Percentiles rank a stretch among this genome's conserved stretches.
These are phyloP conservation scores for Mesitornis unicolor DNA, from an alignment of 2,113 vertebrate species.

Conservation along the genomic window DNA sequence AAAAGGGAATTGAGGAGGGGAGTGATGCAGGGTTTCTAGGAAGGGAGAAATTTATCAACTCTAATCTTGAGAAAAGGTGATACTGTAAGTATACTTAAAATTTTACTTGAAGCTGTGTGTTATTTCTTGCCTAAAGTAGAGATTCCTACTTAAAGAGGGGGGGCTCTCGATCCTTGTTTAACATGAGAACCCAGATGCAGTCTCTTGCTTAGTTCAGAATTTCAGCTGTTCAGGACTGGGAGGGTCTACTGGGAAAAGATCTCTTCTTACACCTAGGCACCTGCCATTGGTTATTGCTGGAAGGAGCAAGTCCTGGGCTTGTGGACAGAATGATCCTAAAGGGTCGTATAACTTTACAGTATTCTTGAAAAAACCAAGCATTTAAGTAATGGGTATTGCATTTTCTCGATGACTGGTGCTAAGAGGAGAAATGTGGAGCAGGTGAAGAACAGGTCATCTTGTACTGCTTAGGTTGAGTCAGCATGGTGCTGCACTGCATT, in stretches of 20 bases:
- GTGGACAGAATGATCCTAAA: background rate
- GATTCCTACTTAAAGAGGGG: background rate
- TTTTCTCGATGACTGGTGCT: background rate
- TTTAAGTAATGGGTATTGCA: background rate
- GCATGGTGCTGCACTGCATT: background rate
- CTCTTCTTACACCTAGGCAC: background rate
- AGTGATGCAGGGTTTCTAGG: background rate
- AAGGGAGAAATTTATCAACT: background rate
- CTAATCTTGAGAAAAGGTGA: background rate
- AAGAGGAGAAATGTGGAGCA: background rate
- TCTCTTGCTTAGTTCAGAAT: background rate
- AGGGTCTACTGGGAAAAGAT: background rate
- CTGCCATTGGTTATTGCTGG: background rate
- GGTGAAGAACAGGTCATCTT: background rate
- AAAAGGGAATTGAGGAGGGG: background rate
- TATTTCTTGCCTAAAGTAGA: background rate
- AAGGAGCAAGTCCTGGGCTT: background rate
- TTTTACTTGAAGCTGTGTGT: background rate
- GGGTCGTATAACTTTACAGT: background rate
- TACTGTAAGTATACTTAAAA: background rate
- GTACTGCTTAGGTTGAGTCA: fast-evolving
- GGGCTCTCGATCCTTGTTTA: fast-evolving
- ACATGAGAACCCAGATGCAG: background rate
- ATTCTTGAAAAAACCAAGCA: background rate
- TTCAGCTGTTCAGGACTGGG: background rate